These are phyloP conservation scores for Ostrea edulis DNA, from an alignment of 1,140 invertebrate genomes.

Conservation along the genomic window DNA sequence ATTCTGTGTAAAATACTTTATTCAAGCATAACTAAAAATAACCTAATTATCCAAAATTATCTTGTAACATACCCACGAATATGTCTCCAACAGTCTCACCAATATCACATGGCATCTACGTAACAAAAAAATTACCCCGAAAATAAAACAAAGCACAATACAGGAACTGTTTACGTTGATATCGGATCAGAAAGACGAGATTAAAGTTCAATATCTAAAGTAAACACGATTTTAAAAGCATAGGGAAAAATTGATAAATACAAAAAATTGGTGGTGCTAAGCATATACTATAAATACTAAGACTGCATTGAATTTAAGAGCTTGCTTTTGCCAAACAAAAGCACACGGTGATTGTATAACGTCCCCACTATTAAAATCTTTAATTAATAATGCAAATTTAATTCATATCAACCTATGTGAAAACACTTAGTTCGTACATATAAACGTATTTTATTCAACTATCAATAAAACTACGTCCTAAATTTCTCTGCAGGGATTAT, in stretches of 20 bases:
- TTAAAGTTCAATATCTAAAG: not conserved
- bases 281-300: not conserved
- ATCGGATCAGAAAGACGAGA: no score
- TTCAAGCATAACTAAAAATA: constrained; percentile 8
- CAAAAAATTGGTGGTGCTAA: constrained; percentile 10
- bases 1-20: constrained; percentile 25
- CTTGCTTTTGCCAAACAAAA: no score
- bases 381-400: no score
- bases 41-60: not conserved
- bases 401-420: no score
- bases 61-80: not conserved
- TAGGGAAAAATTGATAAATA: not conserved
- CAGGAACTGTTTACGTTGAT: not conserved
- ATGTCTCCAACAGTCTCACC: not conserved
- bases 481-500: no score
- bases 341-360: no score
- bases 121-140: constrained; percentile 24
- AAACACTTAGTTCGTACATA: no score
- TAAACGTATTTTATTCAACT: no score
- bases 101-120: constrained; percentile 35
- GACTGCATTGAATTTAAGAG: no score
- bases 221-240: not conserved
- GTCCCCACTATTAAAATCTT: no score
- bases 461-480: no score
- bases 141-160: not conserved